These are phyloP conservation scores for Pollenia labialis DNA, from an alignment of 2,888 invertebrate genomes.

Conservation along the genomic window DNA sequence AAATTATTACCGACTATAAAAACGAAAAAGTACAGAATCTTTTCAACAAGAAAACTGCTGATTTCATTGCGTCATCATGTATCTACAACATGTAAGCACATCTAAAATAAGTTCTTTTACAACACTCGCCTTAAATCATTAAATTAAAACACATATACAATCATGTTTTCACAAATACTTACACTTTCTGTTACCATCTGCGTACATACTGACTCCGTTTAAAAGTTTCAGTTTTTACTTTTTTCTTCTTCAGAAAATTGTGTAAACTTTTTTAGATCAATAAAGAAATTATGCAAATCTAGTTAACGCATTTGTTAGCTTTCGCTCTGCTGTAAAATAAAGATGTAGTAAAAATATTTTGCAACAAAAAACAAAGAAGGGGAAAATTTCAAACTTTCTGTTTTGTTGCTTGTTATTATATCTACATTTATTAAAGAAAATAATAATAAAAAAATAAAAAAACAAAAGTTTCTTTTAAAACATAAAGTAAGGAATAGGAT, in stretches of 20 bases:
- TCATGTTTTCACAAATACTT: background rate
- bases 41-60: too few species aligned
- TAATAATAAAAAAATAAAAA: conserved; percentile 11
- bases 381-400: background rate
- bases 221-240: background rate
- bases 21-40: too few species aligned
- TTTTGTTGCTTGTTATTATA: conserved; percentile 1
- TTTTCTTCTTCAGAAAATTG: background rate
- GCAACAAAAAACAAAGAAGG: background rate
- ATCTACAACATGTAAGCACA: too few species aligned
- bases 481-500: conserved; percentile 7
- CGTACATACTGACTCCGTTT: background rate
- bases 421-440: background rate
- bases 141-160: background rate
- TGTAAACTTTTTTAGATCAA: conserved; percentile 56
- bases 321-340: conserved; percentile 10
- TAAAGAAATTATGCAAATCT: conserved; percentile 65
- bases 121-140: background rate
- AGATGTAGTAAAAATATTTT: conserved; percentile 21
- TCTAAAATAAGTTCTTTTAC: background rate
- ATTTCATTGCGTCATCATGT: too few species aligned
- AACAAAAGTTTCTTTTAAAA: conserved; percentile 8
- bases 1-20: too few species aligned
- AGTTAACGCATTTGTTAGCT: conserved; percentile 33
- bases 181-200: background rate